Base-by-base conservation (phyloP, 2,888 invertebrate genomes). In the Timandra comae region DNA sequence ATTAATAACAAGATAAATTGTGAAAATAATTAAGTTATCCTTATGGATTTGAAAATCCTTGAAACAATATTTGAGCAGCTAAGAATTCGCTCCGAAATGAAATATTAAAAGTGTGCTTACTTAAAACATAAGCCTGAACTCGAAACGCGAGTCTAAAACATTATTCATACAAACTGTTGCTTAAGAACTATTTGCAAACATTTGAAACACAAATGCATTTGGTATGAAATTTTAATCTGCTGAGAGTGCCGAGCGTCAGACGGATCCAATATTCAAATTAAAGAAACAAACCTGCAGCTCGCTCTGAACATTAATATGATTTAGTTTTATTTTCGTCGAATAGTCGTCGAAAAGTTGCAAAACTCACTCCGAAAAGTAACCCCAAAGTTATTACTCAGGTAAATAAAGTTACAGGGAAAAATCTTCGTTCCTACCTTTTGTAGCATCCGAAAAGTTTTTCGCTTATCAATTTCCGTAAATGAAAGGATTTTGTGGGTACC, bases 381-480 rank as follows among this genome's bases (percentile, higher is more conserved):
- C 35, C 16, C 4, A 16, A 65, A 71, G 71, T 71, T 72, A 68
- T 70, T 65, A 69, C 67, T 63, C 61, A 73, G 67, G 70, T 71
- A 72, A 70, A 71, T 68, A 68, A 56, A 67, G 64, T 69, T 67
- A 60, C 43, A 57, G 59, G 56, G 64, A 65, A 64, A 62, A 55
- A 58, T 36, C 38, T 30, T 54, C 56, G 56, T 46, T 51, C 54
- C 27, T 35, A 50, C 46, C 53, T 54, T 55, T 65, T 68, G 61
- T 63, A 56, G 50, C 55, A 55, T 57, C 56, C 46, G n/a, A 48
- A 48, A 64, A 66, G 60, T 64, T 62, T 46, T 52, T 49, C 57
- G 63, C 66, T 71, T 74, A 72, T 66, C 66, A 70, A 69, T 67
- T 69, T 63, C 56, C 49, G 56, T 57, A 61, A 71, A 68, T 63